Percentiles rank a stretch among this genome's conserved stretches.
Conservation (phyloP, 2,888 invertebrate species). For the Aspidiotus destructor region DNA sequence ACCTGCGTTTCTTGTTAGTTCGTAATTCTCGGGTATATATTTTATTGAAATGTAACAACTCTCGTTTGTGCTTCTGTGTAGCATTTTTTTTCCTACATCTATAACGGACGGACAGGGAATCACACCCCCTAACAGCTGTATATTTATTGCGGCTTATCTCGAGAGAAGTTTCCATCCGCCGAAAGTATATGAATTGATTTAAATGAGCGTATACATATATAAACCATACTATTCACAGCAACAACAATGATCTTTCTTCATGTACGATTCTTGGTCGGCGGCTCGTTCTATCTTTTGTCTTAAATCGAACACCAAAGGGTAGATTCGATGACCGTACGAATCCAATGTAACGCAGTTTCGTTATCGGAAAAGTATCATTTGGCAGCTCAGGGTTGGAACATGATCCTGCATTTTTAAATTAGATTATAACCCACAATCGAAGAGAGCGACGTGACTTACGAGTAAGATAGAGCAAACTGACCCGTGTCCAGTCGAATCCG, state of each 20-base stretch:
- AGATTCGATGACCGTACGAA: too few relatives aligned
- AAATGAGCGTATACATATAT: too few relatives aligned
- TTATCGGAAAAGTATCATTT: not conserved
- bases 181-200: not conserved
- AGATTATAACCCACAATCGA: not conserved
- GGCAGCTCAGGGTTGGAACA: not conserved
- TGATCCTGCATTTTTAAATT: not conserved
- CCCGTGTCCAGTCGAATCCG: too few relatives aligned
- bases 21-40: slow-evolving; percentile 9
- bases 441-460: too few relatives aligned
- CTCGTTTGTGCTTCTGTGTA: too few relatives aligned
- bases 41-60: slow-evolving; percentile 20
- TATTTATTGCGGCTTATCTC: not conserved
- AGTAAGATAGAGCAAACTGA: too few relatives aligned
- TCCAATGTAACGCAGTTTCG: not conserved
- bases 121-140: slow-evolving; percentile 1
- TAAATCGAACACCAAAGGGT: too few relatives aligned
- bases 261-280: too few relatives aligned
- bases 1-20: slow-evolving; percentile 11
- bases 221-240: too few relatives aligned
- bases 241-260: too few relatives aligned
- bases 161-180: not conserved
- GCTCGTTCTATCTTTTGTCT: too few relatives aligned
- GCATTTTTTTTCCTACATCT: slow-evolving; percentile 1
- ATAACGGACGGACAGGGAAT: not conserved